phyloP scores from a whole-genome alignment of 2,113 vertebrate genomes.

The Raphicerus campestris region DNA sequence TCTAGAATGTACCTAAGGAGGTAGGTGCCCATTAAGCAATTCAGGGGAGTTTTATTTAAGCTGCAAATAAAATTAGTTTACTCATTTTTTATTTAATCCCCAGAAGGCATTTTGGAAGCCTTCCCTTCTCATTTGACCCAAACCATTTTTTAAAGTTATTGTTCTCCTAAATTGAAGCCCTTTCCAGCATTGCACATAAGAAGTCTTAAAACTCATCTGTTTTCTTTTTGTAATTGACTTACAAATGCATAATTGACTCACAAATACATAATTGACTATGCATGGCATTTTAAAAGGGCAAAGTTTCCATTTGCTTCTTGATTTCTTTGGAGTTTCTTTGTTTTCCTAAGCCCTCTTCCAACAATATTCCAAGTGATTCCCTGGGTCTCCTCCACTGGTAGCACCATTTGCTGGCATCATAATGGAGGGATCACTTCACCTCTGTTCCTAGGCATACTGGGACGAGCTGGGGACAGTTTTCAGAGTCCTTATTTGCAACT shows the following conservation, averaged over 20 bases:
- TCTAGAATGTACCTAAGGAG: constrained; percentile 62
- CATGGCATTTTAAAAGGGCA: constrained; percentile 61
- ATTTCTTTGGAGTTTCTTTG: background rate
- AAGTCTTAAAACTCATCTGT: constrained; percentile 72
- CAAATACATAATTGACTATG: constrained; percentile 66
- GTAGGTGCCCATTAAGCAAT: constrained; percentile 62
- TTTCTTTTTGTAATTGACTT: constrained; percentile 72
- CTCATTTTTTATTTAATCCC: constrained; percentile 74
- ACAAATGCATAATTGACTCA: constrained; percentile 71
- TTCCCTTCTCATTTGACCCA: constrained; percentile 71
- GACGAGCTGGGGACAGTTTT: background rate
- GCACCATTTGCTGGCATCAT: background rate
- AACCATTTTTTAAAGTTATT: constrained; percentile 72
- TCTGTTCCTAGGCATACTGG: background rate
- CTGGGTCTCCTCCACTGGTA: background rate
- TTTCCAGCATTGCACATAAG: constrained; percentile 54
- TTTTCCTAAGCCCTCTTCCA: constrained; percentile 28
- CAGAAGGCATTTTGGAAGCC: constrained; percentile 69
- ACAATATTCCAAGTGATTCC: background rate
- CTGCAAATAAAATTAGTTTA: constrained; percentile 74
- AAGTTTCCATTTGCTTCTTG: constrained; percentile 58
- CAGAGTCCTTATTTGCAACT: background rate
- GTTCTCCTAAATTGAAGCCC: constrained; percentile 62
- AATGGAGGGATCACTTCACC: background rate
- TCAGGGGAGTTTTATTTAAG: constrained; percentile 74